Evolutionary conservation across 2,113 vertebrate species (phyloP).

Genomic region (Tinamus guttatus): DNA sequence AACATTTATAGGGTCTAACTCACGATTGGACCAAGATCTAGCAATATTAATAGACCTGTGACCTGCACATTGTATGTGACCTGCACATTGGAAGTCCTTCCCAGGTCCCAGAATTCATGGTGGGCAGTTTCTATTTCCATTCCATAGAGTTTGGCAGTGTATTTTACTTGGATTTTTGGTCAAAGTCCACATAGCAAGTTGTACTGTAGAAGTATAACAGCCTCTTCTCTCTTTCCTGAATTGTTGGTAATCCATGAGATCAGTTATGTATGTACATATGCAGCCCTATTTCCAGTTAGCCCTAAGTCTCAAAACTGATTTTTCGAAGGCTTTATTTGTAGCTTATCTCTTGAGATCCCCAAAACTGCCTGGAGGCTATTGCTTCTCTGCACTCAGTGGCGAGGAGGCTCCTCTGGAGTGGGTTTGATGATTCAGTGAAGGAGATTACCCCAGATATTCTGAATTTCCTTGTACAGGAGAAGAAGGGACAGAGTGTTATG

Average conservation of each 20-base stretch:
- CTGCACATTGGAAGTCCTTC: neutral
- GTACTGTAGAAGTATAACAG: neutral
- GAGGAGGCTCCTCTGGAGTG: accelerated
- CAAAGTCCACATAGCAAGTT: neutral
- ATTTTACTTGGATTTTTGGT: neutral
- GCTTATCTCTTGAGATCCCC: neutral
- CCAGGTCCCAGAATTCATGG: neutral
- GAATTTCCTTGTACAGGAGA: neutral
- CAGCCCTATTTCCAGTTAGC: neutral
- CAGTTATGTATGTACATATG: neutral
- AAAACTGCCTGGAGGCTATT: neutral
- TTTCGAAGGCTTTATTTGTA: neutral
- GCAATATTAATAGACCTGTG: neutral
- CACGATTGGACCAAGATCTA: neutral
- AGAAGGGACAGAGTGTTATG: neutral
- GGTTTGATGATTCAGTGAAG: neutral
- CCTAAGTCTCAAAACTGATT: neutral
- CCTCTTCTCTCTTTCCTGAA: neutral
- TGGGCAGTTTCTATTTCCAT: neutral
- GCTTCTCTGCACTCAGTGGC: neutral
- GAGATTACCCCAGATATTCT: neutral
- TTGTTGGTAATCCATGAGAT: neutral
- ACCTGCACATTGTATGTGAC: neutral
- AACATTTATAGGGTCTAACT: neutral
- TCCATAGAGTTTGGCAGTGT: neutral